Percentiles rank a stretch among this genome's conserved stretches.
These are phyloP conservation scores for Crotalus horridus DNA, from an alignment of 2,113 vertebrate genomes.

Conservation along the genomic window DNA sequence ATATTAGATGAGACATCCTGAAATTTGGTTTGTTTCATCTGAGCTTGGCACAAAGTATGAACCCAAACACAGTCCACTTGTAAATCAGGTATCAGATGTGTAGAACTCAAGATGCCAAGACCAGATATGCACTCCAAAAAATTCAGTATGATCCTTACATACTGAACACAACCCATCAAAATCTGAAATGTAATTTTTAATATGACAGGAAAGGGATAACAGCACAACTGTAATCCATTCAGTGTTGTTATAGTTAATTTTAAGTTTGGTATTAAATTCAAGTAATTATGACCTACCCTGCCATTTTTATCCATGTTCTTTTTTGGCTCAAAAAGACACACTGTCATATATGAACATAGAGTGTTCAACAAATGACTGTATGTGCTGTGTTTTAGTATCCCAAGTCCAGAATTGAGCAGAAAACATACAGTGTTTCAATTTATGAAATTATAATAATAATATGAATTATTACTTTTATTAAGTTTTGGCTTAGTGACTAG, in stretches of 20 bases:
- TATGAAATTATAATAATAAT: neutral
- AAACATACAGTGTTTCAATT: neutral
- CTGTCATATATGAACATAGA: neutral
- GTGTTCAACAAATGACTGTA: neutral
- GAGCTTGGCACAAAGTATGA: neutral
- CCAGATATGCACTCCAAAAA: neutral
- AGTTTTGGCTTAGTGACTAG: neutral
- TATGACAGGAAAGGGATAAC: neutral
- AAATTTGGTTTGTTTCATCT: neutral
- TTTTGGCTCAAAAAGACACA: neutral
- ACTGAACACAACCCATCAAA: neutral
- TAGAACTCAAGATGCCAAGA: neutral
- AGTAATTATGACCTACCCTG: neutral
- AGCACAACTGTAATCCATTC: neutral
- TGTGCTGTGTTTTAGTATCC: neutral
- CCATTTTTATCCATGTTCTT: neutral
- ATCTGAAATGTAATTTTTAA: neutral
- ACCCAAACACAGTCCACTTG: neutral
- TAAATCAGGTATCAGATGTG: neutral
- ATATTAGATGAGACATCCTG: neutral
- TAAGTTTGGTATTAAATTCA: neutral
- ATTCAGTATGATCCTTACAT: neutral
- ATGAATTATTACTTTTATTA: neutral
- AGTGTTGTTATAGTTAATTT: neutral
- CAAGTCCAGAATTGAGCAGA: neutral